Conservation (phyloP, 2,113 vertebrate species). For the Serinus canaria region DNA sequence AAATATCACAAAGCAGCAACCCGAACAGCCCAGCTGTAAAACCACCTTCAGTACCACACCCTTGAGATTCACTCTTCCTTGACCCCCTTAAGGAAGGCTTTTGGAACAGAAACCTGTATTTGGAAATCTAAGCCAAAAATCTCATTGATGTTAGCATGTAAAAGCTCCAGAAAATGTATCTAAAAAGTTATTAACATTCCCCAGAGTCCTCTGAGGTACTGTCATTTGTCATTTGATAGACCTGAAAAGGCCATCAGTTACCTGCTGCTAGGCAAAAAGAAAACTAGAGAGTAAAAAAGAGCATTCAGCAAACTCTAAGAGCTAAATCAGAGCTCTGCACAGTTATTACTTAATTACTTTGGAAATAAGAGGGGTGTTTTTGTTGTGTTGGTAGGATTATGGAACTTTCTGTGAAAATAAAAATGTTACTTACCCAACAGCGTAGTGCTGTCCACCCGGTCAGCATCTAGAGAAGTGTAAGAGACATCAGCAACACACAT, state of each 20-base stretch:
- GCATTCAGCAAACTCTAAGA: background rate
- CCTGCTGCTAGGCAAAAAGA: background rate
- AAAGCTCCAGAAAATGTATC: background rate
- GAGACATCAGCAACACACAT: background rate
- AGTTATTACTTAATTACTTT: background rate
- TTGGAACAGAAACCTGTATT: background rate
- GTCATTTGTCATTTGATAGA: background rate
- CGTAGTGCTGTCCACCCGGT: slow-evolving; percentile 68
- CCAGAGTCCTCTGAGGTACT: background rate
- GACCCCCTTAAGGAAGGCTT: background rate
- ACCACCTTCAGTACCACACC: background rate
- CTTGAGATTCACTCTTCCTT: background rate
- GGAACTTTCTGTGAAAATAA: background rate
- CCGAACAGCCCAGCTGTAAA: background rate
- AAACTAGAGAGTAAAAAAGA: background rate
- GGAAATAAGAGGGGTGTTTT: background rate
- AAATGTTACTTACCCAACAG: slow-evolving; percentile 32
- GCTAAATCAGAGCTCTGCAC: background rate
- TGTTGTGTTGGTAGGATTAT: background rate
- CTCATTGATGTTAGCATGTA: background rate
- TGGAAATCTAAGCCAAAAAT: background rate
- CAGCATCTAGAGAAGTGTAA: slow-evolving; percentile 56
- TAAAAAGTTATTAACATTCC: background rate
- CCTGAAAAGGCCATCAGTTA: background rate
- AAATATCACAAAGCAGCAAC: background rate